Evolutionary conservation across 2,797 vertebrate genomes (phyloP).

Genomic region (Capromys pilorides): DNA sequence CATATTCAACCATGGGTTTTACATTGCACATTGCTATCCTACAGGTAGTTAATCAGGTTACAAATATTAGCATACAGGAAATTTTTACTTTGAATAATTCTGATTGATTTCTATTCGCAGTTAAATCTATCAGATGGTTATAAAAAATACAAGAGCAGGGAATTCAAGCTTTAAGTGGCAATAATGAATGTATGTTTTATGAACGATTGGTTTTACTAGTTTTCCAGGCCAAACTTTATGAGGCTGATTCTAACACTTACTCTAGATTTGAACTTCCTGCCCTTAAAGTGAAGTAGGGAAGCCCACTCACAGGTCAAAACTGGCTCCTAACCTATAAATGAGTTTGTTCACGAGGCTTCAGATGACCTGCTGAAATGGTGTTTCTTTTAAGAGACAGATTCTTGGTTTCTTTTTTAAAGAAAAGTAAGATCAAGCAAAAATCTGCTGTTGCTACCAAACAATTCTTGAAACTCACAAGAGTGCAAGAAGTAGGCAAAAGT

Average conservation of each 20-base stretch:
- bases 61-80: too few relatives aligned
- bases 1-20: too few relatives aligned
- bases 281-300: not conserved
- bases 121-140: conserved; percentile 29
- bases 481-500: not conserved
- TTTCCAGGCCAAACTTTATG: not conserved
- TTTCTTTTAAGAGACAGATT: conserved; percentile 13
- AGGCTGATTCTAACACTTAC: not conserved
- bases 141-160: conserved; percentile 27
- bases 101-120: conserved; percentile 27
- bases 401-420: conserved; percentile 32
- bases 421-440: conserved; percentile 51
- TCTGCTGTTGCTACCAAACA: not conserved
- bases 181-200: not conserved
- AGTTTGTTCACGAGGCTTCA: not conserved
- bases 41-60: too few relatives aligned
- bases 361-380: not conserved
- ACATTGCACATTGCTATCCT: too few relatives aligned
- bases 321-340: not conserved
- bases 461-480: not conserved
- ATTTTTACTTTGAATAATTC: too few relatives aligned
- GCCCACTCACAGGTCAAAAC: not conserved
- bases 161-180: not conserved
- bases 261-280: not conserved
- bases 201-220: not conserved